Conservation (phyloP, 1,140 invertebrate species). For the Magallana ariakensis region DNA sequence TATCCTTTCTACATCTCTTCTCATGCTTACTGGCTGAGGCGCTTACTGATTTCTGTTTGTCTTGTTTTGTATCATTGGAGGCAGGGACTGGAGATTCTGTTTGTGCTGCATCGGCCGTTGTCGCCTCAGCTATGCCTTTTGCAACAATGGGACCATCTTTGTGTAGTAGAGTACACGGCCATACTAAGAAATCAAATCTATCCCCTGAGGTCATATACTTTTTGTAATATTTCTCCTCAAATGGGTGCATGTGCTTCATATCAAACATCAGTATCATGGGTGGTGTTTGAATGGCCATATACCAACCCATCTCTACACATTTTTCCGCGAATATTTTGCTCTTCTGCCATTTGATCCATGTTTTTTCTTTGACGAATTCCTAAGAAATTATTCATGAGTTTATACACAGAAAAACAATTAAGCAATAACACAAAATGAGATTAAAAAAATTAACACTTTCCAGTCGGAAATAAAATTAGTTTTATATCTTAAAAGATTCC, state of each 20-base stretch:
- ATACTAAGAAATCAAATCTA: conserved; percentile 41
- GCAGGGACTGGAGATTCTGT: no score
- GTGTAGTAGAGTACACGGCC: conserved; percentile 37
- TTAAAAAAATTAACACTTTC: no score
- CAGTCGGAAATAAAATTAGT: no score
- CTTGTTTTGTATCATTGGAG: no score
- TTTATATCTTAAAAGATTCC: no score
- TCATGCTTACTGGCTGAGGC: no score
- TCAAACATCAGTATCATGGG: conserved; percentile 13
- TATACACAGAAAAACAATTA: background rate
- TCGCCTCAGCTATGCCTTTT: conserved; percentile 49
- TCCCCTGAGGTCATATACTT: conserved; percentile 33
- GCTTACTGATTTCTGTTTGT: no score
- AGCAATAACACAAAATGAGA: no score
- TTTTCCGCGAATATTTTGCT: background rate
- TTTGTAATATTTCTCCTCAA: conserved; percentile 35
- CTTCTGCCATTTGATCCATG: background rate
- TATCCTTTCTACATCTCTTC: no score
- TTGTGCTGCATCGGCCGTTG: background rate
- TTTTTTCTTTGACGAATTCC: no score
- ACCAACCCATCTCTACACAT: conserved; percentile 50
- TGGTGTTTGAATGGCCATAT: conserved; percentile 45
- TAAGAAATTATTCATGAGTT: no score
- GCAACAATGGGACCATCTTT: conserved; percentile 40
- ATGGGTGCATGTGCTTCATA: background rate